Percentiles rank a stretch among this genome's conserved stretches.
Conservation (phyloP, 2,113 vertebrate genomes). For the Varanus komodoensis region DNA sequence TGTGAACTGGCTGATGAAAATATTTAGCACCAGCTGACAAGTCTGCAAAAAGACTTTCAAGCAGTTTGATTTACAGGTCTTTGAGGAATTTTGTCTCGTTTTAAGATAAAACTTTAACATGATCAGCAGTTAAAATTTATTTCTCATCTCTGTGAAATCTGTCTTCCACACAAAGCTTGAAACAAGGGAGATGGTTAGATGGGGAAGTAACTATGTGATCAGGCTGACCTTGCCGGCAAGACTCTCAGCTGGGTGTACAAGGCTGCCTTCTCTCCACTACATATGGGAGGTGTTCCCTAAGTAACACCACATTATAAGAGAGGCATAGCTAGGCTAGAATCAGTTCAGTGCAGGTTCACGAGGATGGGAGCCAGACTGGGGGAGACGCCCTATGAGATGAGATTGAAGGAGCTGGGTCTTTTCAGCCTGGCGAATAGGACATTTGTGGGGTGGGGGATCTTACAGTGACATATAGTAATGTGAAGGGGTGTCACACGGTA, state of each 20-base stretch:
- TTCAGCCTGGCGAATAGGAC: too few species aligned
- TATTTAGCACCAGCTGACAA: constrained; percentile 61
- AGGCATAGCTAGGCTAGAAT: neutral
- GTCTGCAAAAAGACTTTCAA: neutral
- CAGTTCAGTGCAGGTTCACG: too few species aligned
- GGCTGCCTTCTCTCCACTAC: neutral
- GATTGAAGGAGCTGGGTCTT: too few species aligned
- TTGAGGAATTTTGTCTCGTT: constrained; percentile 53
- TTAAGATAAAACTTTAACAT: constrained; percentile 29
- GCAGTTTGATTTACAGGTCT: constrained; percentile 28
- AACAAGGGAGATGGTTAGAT: constrained; percentile 33
- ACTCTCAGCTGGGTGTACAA: neutral
- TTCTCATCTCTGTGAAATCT: constrained; percentile 32
- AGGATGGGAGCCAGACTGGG: too few species aligned
- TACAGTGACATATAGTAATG: neutral
- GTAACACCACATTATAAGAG: too few species aligned
- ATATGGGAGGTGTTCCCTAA: neutral
- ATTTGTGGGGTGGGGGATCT: too few species aligned
- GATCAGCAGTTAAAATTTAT: constrained; percentile 41
- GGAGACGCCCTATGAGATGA: too few species aligned
- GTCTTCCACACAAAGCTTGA: neutral
- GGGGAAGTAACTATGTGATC: neutral
- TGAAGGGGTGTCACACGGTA: neutral
- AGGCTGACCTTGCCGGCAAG: neutral
- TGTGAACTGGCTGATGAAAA: constrained; percentile 58